Base-by-base conservation (phyloP, 2,113 vertebrate species). In the Pogonocichla stellata region DNA sequence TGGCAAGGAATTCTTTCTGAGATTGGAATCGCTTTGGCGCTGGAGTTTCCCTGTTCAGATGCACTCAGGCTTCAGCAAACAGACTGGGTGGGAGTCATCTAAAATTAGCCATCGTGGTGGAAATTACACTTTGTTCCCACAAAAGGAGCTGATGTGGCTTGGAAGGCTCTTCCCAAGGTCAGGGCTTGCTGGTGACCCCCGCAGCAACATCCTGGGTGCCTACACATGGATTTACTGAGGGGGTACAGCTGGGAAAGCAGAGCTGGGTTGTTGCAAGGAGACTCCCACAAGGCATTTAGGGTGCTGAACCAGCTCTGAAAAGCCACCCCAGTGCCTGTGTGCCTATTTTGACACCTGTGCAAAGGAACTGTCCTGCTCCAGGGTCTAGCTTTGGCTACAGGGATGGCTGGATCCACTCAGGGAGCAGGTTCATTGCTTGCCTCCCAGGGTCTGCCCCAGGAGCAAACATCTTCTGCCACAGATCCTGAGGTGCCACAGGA, bases 181-280 rank as follows among this genome's bases (percentile, higher is more conserved):
- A 24, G 25, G 17, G 5, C 38, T 65, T 42, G 20, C 75, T 80
- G 48, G n/a, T 50, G 45, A 42, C 12, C 9, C 29, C 42, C 23
- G 1, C 0, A 3, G 56, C n/a, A 23, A 36, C 64, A 69, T 34
- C 26, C 19, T 1, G 4, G 19, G 29, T 11, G 45, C n/a, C 8
- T 24, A 5, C 14, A 8, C 5, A 1, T 33, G 70, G 50, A 51
- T 57, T 62, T 79, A 3, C 28, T 11, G 18, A 26, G 38, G 19
- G 11, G 10, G 6, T n/a, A 2, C 7, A 12, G 4, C 5, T 47
- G 33, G 31, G 71, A 38, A 70, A 71, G 48, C 20, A 69, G 24
- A 18, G 42, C 17, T 60, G 53, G 5, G 24, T 8, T 67, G 38
- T 40, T 24, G 7, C 26, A 53, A 77, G 10, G 5, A 16, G 33